Percentiles rank a stretch among this genome's conserved stretches.
Conservation (phyloP, 1,140 invertebrate genomes). For the Panulirus ornatus region DNA sequence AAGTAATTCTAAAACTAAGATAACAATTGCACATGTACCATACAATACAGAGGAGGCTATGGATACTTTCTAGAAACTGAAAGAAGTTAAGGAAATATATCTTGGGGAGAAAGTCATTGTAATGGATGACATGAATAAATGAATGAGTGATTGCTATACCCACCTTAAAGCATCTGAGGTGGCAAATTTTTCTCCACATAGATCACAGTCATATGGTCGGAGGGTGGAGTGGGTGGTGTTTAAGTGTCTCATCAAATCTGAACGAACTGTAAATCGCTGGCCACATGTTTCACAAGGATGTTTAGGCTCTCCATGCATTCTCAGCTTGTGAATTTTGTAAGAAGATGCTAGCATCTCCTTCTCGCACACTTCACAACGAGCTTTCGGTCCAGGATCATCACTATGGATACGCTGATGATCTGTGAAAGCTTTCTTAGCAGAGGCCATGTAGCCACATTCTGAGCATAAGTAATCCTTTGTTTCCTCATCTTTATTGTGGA, state of each 20-base stretch:
- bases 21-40: no score
- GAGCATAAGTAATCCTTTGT: conserved; percentile 47
- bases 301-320: conserved; percentile 60
- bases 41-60: no score
- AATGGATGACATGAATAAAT: no score
- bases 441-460: conserved; percentile 53
- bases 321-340: conserved; percentile 45
- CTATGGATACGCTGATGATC: conserved; percentile 53
- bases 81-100: no score
- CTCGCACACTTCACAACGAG: conserved; percentile 13
- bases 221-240: conserved; percentile 48
- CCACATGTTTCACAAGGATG: conserved; percentile 54
- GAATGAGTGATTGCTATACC: background rate
- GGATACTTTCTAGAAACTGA: no score
- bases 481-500: conserved; percentile 37
- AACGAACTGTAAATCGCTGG: conserved; percentile 44
- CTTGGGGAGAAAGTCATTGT: no score
- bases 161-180: conserved; percentile 60
- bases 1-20: no score
- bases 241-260: conserved; percentile 52
- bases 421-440: conserved; percentile 58
- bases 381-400: conserved; percentile 35
- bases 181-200: conserved; percentile 52
- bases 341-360: conserved; percentile 56
- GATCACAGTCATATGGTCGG: conserved; percentile 44